Base-by-base conservation (phyloP, 2,888 invertebrate genomes). In the Coleophora deauratella region DNA sequence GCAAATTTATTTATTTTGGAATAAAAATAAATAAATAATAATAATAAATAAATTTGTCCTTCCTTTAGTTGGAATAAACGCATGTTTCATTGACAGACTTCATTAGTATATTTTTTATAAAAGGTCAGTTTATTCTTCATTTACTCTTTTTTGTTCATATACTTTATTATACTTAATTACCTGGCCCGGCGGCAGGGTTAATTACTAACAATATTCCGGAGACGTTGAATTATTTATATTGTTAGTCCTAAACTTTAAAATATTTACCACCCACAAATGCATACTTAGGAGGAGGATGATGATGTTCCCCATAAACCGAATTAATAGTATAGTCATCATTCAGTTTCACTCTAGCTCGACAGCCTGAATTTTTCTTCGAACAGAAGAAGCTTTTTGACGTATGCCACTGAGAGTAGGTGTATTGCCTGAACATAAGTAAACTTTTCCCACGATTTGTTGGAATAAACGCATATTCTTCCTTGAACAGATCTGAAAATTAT, bases 381-480 rank as follows among this genome's bases (percentile, higher is more conserved):
- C 57, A 58, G 6, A 38, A 38, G 13, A 14, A 44, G 13, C 11
- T 21, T 2, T 6, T 9, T 3, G 13, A 37, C 27, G 48, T 46
- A 41, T 33, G 41, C 0, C 33, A 12, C n/a, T 50, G 39, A 0
- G 50, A 45, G 39, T 50, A 63, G 1, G 60, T 59, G 36, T 54
- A 62, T 0, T 59, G 59, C 27, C 51, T 49, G 0, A 57, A 21
- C 15, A 60, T 35, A 3, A 65, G 44, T 9, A 64, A 43, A 21
- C 46, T 31, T 8, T 49, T 57, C 1, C 62, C 60, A 15, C 44
- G 52, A 37, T 56, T 56, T 1, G 65, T 66, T 27, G 42, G 43
- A 11, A 64, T 46, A 9, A 54, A 40, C 10, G 51, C 46, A 32
- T 63, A 62, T 0, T 33, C n/a, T 11, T 4, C n/a, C n/a, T n/a